Conservation (phyloP, 1,140 invertebrate genomes). For the Drosophila sp. region DNA sequence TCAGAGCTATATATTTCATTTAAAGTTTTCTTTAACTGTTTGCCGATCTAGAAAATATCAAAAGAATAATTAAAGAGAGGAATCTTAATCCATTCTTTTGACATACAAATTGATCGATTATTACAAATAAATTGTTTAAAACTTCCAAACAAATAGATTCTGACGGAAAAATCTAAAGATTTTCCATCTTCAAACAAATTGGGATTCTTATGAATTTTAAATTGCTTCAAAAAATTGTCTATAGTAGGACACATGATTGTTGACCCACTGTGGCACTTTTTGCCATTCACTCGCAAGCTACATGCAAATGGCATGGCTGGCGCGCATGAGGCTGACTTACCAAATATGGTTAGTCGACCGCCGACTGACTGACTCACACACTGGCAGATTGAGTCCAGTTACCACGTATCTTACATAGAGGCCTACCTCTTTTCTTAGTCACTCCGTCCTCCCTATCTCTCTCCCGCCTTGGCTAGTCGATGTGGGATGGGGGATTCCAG, state of each 20-base stretch:
- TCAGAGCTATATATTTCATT: no score
- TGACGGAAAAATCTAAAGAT: no score
- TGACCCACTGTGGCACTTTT: slow-evolving; percentile 26
- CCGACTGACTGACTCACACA: slow-evolving; percentile 38
- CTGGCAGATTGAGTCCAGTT: slow-evolving; percentile 22
- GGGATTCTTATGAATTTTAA: no score
- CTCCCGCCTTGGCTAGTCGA: not conserved
- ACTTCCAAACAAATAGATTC: no score
- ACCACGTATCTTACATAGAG: slow-evolving; percentile 28
- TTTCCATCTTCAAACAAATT: no score
- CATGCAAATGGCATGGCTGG: slow-evolving; percentile 58
- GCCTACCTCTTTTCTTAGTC: slow-evolving; percentile 29
- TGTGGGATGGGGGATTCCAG: slow-evolving; percentile 1
- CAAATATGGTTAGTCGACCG: slow-evolving; percentile 34
- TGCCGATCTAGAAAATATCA: no score
- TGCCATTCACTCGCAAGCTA: slow-evolving; percentile 33
- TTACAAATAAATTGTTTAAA: no score
- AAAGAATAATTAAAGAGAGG: no score
- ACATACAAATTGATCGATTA: no score
- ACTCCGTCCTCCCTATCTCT: not conserved
- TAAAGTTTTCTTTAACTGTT: no score
- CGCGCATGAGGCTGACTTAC: slow-evolving; percentile 31
- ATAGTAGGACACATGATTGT: not conserved
- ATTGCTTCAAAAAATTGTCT: no score
- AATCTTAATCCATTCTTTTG: no score